These are phyloP conservation scores for Drosophila subpulchrella DNA, from an alignment of 1,140 invertebrate genomes.

Conservation along the genomic window DNA sequence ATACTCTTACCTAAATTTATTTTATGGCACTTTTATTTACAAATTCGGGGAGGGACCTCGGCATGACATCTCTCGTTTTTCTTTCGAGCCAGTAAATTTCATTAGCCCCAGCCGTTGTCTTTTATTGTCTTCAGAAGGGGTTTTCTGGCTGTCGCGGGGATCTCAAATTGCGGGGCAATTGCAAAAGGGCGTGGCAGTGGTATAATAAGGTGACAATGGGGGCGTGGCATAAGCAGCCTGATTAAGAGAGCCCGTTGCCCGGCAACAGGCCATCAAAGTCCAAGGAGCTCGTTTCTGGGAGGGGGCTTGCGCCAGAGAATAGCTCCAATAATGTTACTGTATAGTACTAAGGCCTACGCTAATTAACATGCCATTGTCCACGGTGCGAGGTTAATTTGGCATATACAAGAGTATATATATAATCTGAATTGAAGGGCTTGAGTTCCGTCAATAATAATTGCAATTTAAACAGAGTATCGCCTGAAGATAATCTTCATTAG, in stretches of 20 bases:
- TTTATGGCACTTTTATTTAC: background rate
- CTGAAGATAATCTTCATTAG: too few relatives aligned
- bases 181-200: constrained; percentile 7
- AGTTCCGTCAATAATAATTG: too few relatives aligned
- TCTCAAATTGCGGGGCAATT: background rate
- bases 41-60: background rate
- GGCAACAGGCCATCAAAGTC: constrained; percentile 24
- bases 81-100: constrained; percentile 61
- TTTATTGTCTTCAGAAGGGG: constrained; percentile 55
- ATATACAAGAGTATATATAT: too few relatives aligned
- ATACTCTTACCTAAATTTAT: background rate
- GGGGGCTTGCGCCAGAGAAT: background rate
- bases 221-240: constrained; percentile 66
- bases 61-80: background rate
- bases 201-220: constrained; percentile 17
- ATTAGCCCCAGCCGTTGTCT: constrained; percentile 65
- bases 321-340: background rate
- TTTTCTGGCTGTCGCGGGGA: background rate
- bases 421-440: too few relatives aligned
- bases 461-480: too few relatives aligned
- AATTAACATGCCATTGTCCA: too few relatives aligned
- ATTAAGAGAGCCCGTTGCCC: constrained; percentile 39
- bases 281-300: background rate
- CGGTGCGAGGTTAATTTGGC: too few relatives aligned
- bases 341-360: background rate